Evolutionary conservation across 2,113 vertebrate species (phyloP).

Genomic region (Hemiscyllium ocellatum): DNA sequence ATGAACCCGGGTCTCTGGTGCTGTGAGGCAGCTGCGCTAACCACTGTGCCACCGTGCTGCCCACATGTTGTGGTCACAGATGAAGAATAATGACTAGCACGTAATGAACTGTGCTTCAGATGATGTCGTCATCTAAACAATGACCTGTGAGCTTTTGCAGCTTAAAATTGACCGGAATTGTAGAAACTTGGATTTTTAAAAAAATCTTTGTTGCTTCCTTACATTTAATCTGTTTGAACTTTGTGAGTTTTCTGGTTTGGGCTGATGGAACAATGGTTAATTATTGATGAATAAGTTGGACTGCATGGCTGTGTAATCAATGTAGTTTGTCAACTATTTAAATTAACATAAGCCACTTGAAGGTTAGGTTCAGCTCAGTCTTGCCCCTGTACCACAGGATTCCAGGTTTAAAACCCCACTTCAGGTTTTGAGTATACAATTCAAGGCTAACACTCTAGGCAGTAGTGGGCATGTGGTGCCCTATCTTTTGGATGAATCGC

Average conservation of each 20-base stretch:
- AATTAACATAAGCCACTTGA: not conserved
- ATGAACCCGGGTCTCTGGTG: too few species aligned
- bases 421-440: too few species aligned
- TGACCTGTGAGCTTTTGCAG: not conserved
- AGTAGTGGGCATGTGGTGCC: too few species aligned
- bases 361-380: too few species aligned
- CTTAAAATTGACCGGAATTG: not conserved
- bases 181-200: not conserved
- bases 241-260: not conserved
- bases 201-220: not conserved
- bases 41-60: too few species aligned
- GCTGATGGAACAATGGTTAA: not conserved
- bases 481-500: too few species aligned
- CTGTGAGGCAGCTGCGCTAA: too few species aligned
- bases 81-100: not conserved
- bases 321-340: not conserved
- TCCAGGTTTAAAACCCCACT: too few species aligned
- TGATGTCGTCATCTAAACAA: not conserved
- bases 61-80: not conserved
- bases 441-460: too few species aligned
- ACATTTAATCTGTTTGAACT: not conserved
- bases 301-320: not conserved
- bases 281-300: not conserved
- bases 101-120: not conserved
- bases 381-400: too few species aligned